These are phyloP conservation scores for Gila orcuttii DNA, from an alignment of 2,113 vertebrate species.

Conservation along the genomic window DNA sequence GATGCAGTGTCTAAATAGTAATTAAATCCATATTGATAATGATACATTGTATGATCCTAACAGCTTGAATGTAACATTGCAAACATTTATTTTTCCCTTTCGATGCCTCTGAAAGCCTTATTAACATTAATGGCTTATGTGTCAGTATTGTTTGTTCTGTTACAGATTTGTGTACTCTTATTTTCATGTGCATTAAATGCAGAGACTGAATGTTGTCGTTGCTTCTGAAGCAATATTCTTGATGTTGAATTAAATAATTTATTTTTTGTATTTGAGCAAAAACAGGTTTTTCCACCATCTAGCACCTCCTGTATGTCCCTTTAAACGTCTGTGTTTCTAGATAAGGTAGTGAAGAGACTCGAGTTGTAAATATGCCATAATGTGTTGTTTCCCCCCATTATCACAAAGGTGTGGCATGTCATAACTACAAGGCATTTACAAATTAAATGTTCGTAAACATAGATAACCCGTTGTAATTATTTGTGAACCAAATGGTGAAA, in stretches of 20 bases:
- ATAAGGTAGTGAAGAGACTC: constrained; percentile 9
- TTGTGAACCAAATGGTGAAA: not conserved
- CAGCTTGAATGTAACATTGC: constrained; percentile 37
- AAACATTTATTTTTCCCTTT: not conserved
- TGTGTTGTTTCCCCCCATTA: constrained; percentile 25
- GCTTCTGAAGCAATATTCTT: constrained; percentile 36
- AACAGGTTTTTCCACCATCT: not conserved
- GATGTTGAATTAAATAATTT: not conserved
- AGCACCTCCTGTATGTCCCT: constrained; percentile 9
- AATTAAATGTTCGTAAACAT: constrained; percentile 58
- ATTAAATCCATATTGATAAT: constrained; percentile 9
- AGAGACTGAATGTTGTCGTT: constrained; percentile 27
- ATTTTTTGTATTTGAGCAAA: constrained; percentile 9
- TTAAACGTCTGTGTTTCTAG: constrained; percentile 6
- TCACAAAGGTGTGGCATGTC: constrained; percentile 47
- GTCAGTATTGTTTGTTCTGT: constrained; percentile 41
- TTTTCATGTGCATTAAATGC: constrained; percentile 41
- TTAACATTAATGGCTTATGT: constrained; percentile 17
- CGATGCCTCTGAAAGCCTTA: constrained; percentile 19
- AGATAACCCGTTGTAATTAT: not conserved
- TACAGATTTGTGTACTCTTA: constrained; percentile 19
- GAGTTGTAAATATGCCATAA: constrained; percentile 46
- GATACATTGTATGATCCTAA: constrained; percentile 8
- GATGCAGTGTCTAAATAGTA: constrained; percentile 18
- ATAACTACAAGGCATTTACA: constrained; percentile 49